Conservation (phyloP, 2,797 vertebrate species). For the Onychomys leucogaster region DNA sequence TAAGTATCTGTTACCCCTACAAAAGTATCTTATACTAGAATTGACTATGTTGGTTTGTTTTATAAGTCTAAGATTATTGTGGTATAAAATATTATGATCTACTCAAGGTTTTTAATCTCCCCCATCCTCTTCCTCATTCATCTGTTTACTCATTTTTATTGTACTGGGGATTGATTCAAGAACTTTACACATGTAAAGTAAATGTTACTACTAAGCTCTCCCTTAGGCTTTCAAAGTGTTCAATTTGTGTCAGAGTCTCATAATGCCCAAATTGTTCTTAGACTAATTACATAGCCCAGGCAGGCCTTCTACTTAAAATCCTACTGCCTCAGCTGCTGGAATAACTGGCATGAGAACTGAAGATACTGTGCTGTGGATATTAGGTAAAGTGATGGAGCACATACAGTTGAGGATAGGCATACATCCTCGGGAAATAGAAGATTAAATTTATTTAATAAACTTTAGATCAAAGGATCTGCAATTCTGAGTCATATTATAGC, state of each 20-base stretch:
- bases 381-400: background rate
- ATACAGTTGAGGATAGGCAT: background rate
- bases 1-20: background rate
- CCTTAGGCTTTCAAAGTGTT: fast-evolving
- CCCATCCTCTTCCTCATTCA: background rate
- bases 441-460: background rate
- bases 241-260: background rate
- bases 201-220: too few relatives aligned
- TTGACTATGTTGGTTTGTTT: background rate
- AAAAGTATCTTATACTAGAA: background rate
- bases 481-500: background rate
- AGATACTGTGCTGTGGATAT: background rate
- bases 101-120: background rate
- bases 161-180: background rate
- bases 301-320: background rate
- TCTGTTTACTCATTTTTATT: background rate
- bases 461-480: background rate
- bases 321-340: background rate
- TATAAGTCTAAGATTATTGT: background rate
- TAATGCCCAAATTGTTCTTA: background rate
- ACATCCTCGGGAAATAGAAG: background rate
- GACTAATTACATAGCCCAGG: background rate
- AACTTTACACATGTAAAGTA: background rate
- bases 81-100: background rate
- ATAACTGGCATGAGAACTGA: background rate